phyloP scores from a whole-genome alignment of 1,140 invertebrate species.

The Papilio glaucus region DNA sequence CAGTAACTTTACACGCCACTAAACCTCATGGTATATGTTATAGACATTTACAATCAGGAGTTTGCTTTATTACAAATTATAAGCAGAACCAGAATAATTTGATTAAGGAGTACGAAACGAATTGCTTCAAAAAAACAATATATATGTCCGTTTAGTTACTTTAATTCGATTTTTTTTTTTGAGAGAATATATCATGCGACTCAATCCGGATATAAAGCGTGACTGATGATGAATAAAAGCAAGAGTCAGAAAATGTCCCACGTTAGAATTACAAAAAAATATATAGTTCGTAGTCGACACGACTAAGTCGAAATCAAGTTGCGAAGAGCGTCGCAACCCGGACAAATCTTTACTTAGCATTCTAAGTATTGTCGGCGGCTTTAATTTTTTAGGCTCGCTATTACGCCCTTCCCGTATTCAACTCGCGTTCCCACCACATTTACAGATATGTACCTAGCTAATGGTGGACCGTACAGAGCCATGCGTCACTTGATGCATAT shows the following conservation, averaged over 20 bases:
- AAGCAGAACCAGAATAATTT: no score
- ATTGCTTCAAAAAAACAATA: no score
- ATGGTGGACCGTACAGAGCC: slow-evolving; percentile 62
- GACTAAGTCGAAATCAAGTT: slow-evolving; percentile 63
- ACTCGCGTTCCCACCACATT: slow-evolving; percentile 74
- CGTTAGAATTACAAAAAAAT: slow-evolving; percentile 60
- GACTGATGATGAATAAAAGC: slow-evolving; percentile 56
- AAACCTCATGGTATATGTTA: no score
- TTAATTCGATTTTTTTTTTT: no score
- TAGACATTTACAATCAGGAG: no score
- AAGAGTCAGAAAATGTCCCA: slow-evolving; percentile 55
- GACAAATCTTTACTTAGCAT: slow-evolving; percentile 80
- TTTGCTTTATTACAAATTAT: no score
- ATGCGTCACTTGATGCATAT: slow-evolving; percentile 36
- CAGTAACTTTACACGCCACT: no score
- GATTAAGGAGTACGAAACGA: no score
- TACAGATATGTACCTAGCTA: slow-evolving; percentile 75
- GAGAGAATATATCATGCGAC: background rate
- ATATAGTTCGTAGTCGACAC: slow-evolving; percentile 59
- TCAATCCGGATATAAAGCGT: background rate
- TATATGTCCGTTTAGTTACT: no score
- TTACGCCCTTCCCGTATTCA: slow-evolving; percentile 76
- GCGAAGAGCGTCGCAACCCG: slow-evolving; percentile 62
- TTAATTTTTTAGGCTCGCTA: slow-evolving; percentile 79
- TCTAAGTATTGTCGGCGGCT: slow-evolving; percentile 73